Base-by-base conservation (phyloP, 1,140 invertebrate genomes). In the Eumeta japonica region DNA sequence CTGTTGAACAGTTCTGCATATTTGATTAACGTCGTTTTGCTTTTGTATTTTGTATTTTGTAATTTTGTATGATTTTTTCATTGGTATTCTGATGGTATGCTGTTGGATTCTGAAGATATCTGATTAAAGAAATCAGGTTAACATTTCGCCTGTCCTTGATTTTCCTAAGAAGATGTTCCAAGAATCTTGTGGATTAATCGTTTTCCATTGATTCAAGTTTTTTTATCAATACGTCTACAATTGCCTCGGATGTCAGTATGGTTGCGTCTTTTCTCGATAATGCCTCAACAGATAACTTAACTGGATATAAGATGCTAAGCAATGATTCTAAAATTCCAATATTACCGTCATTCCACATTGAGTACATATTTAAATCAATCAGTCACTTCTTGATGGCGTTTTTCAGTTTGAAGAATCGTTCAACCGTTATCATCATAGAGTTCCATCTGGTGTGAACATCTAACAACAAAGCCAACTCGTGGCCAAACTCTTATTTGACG, bases 181-280 rank as follows among this genome's bases (percentile, higher is more conserved):
- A n/a, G n/a, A 24, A 24, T n/a, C 20, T 5, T 7, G 5, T 24
- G 20, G 20, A 5, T n/a, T 7, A 24, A n/a, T 24, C 20, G 5
- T 5, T 24, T 24, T 24, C 20, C 20, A 24, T 24, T 5, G 20
- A 24, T 5, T 24, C 5, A 7, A 24, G n/a, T 24, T 24, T 24
- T n/a, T 24, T 5, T 7, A 24, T 24, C 20, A 24, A n/a, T n/a
- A 24, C 20, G 20, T 24, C n/a, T n/a, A 24, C 5, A 24, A 24
- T 24, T 7, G 20, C 20, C n/a, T 24, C 20, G n/a, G 20, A 24
- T n/a, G 20, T 24, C 20, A 24, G 20, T 5, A 24, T 24, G 5
- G 20, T 24, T n/a, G 20, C 20, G 20, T 24, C 20, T 24, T 24
- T 24, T n/a, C n/a, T n/a, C n/a, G n/a, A n/a, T n/a, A n/a, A n/a